A percentile compares a stretch with the other conserved stretches of the same genome.
These are phyloP conservation scores for Macroteleia sp. DNA, from an alignment of 2,888 invertebrate species.

Conservation along the genomic window DNA sequence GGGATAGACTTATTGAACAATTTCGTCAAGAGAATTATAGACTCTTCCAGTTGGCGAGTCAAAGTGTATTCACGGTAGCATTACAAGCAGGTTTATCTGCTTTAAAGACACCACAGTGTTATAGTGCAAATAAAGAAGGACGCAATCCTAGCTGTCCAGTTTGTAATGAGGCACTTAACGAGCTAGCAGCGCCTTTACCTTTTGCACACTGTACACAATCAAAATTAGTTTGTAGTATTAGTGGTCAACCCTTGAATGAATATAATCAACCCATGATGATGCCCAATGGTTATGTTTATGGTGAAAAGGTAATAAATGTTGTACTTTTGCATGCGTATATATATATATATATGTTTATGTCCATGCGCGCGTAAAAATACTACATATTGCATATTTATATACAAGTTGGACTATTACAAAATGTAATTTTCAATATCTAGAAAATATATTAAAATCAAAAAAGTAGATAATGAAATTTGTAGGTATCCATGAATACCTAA, in stretches of 20 bases:
- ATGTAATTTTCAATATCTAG: no score
- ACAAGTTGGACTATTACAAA: no score
- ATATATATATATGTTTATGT: no score
- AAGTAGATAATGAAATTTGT: no score
- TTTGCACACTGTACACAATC: slow-evolving; percentile 98
- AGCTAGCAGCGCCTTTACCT: slow-evolving; percentile 93
- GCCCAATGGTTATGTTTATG: slow-evolving; percentile 99
- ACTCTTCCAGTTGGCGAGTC: slow-evolving; percentile 95
- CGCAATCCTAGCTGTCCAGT: slow-evolving; percentile 96
- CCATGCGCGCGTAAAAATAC: no score
- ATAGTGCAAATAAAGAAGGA: slow-evolving; percentile 86
- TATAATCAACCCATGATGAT: slow-evolving; percentile 99
- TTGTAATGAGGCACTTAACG: slow-evolving; percentile 94
- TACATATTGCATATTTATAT: no score
- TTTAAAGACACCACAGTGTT: slow-evolving; percentile 91
- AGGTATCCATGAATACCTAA: no score
- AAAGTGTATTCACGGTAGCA: slow-evolving; percentile 95
- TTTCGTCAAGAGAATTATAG: slow-evolving; percentile 97
- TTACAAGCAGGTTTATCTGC: slow-evolving; percentile 97
- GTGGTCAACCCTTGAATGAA: slow-evolving; percentile 96
- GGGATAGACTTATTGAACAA: slow-evolving; percentile 93
- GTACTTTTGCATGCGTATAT: no score
- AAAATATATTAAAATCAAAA: no score
- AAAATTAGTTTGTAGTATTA: slow-evolving; percentile 95
- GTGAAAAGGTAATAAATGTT: slow-evolving; percentile 94